A percentile compares a stretch with the other conserved stretches of the same genome.
Conservation (phyloP, 1,140 invertebrate species). For the Diachasmimorpha longicaudata region DNA sequence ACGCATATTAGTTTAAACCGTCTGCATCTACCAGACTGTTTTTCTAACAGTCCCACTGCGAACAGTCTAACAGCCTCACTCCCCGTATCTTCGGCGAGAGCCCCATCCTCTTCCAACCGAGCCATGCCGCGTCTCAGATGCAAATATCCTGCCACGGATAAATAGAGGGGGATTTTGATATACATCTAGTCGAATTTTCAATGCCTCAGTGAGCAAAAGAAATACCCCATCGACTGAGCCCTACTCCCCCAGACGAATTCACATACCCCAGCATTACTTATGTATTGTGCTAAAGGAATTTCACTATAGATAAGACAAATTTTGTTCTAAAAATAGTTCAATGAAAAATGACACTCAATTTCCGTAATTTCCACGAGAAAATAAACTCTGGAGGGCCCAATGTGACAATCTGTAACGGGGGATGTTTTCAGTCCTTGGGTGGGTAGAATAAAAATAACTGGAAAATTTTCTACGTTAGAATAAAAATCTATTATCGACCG, state of each 20-base stretch:
- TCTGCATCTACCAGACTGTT: not conserved
- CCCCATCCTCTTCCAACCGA: not conserved
- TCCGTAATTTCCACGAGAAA: too few relatives aligned
- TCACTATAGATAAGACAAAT: too few relatives aligned
- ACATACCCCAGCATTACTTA: not conserved
- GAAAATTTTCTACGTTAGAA: too few relatives aligned
- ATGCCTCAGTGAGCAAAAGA: not conserved
- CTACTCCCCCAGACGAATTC: not conserved
- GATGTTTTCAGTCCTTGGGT: too few relatives aligned
- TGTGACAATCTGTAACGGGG: too few relatives aligned
- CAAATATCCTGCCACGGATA: not conserved
- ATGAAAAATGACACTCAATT: too few relatives aligned
- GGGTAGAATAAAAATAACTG: too few relatives aligned
- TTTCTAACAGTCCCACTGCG: not conserved
- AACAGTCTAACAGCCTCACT: too few relatives aligned
- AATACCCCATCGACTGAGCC: not conserved
- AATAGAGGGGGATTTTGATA: not conserved
- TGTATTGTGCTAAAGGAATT: too few relatives aligned
- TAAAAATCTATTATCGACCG: too few relatives aligned
- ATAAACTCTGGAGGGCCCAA: too few relatives aligned
- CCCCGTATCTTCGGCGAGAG: not conserved
- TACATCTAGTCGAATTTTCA: not conserved
- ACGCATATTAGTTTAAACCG: constrained; percentile 28
- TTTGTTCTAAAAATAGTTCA: too few relatives aligned
- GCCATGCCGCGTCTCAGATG: not conserved